Evolutionary conservation across 1,140 invertebrate genomes (phyloP).

Genomic region (Nilaparvata lugens): DNA sequence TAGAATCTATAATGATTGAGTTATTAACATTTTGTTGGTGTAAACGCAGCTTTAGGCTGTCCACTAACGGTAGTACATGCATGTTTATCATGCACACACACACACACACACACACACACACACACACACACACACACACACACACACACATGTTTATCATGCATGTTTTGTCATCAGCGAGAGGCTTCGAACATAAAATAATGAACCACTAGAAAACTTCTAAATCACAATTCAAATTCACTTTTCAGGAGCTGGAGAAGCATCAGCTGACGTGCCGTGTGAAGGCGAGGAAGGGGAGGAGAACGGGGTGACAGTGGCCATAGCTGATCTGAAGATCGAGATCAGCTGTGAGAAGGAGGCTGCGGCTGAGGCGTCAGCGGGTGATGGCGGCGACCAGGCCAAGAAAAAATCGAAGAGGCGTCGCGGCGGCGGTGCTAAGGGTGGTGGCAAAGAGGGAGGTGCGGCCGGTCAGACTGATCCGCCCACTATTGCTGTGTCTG

Average conservation of each 20-base stretch:
- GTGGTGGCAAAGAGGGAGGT: constrained; percentile 23
- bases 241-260: constrained; percentile 36
- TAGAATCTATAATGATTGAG: no score
- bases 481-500: constrained; percentile 74
- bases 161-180: no score
- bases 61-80: no score
- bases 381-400: constrained; percentile 26
- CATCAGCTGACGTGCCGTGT: constrained; percentile 36
- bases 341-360: constrained; percentile 28
- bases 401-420: constrained; percentile 34
- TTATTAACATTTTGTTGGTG: no score
- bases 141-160: no score
- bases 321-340: constrained; percentile 8
- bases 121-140: no score
- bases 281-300: constrained; percentile 34
- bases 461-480: constrained; percentile 59
- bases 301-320: background rate
- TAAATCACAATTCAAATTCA: no score
- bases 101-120: no score
- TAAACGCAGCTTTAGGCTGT: no score
- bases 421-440: constrained; percentile 37
- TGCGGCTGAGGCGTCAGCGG: constrained; percentile 27
- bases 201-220: no score
- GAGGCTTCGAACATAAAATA: no score
- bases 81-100: no score